A percentile compares a stretch with the other conserved stretches of the same genome.
phyloP scores from a whole-genome alignment of 2,113 vertebrate genomes.

The Syrrhaptes paradoxus region DNA sequence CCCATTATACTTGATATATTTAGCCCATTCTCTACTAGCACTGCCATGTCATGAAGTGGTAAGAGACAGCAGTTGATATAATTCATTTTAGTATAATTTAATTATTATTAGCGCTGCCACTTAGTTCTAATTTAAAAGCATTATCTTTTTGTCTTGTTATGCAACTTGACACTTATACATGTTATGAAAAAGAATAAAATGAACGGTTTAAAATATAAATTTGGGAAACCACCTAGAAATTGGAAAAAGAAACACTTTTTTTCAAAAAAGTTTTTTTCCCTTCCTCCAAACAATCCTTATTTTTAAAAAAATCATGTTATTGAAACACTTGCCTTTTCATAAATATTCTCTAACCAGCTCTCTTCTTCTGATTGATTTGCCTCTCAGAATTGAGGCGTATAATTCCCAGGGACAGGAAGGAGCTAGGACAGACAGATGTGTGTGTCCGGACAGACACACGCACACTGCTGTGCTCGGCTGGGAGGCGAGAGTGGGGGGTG shows the following conservation, averaged over 20 bases:
- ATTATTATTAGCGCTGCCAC: not conserved
- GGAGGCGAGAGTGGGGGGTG: not conserved
- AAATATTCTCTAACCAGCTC: not conserved
- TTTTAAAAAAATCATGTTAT: not conserved
- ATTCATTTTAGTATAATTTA: conserved; percentile 15
- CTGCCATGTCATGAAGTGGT: not conserved
- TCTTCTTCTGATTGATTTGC: not conserved
- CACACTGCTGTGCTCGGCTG: not conserved
- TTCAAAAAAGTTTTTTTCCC: not conserved
- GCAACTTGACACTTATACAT: not conserved
- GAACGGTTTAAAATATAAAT: conserved; percentile 17
- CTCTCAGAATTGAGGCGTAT: not conserved
- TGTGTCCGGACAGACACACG: rapidly evolving
- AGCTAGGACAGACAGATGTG: not conserved
- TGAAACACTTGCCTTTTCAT: not conserved
- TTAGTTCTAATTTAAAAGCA: not conserved
- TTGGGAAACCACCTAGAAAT: not conserved
- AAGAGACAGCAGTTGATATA: not conserved
- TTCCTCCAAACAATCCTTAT: not conserved
- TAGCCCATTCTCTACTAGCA: not conserved
- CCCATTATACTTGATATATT: not conserved
- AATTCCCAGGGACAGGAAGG: not conserved
- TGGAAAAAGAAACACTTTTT: not conserved
- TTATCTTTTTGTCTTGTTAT: not conserved
- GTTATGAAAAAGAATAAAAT: not conserved